These are phyloP conservation scores for Hemiscyllium ocellatum DNA, from an alignment of 2,113 vertebrate species.

Conservation along the genomic window DNA sequence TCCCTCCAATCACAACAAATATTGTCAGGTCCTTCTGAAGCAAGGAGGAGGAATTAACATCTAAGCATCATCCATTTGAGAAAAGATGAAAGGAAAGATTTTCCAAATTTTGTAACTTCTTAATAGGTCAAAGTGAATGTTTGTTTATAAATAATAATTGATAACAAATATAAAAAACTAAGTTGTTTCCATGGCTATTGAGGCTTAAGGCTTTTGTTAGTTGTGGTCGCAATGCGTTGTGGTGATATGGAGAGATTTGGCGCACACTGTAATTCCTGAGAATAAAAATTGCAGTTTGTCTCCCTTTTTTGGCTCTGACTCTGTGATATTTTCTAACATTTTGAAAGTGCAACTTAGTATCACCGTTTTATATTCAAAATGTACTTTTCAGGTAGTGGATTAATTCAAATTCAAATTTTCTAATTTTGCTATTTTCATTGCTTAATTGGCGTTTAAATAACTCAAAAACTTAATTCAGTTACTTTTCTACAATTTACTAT, in stretches of 20 bases:
- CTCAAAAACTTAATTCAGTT: not conserved
- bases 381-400: not conserved
- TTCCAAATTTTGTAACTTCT: too few relatives aligned
- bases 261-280: too few relatives aligned
- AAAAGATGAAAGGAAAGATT: too few relatives aligned
- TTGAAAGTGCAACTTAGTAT: not conserved
- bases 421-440: not conserved
- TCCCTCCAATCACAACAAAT: too few relatives aligned
- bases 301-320: not conserved
- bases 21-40: too few relatives aligned
- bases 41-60: too few relatives aligned
- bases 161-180: too few relatives aligned
- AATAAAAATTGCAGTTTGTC: too few relatives aligned
- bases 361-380: not conserved
- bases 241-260: too few relatives aligned
- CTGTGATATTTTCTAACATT: not conserved
- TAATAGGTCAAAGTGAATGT: too few relatives aligned
- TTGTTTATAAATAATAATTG: not conserved
- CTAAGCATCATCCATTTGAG: too few relatives aligned
- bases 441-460: not conserved
- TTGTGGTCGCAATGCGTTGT: too few relatives aligned
- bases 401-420: not conserved
- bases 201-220: not conserved
- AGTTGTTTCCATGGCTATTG: not conserved
- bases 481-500: not conserved